Evolutionary conservation across 2,113 vertebrate species (phyloP), one percentile per base, ranked within the genome.

Genomic region (Syngnathus typhle): DNA sequence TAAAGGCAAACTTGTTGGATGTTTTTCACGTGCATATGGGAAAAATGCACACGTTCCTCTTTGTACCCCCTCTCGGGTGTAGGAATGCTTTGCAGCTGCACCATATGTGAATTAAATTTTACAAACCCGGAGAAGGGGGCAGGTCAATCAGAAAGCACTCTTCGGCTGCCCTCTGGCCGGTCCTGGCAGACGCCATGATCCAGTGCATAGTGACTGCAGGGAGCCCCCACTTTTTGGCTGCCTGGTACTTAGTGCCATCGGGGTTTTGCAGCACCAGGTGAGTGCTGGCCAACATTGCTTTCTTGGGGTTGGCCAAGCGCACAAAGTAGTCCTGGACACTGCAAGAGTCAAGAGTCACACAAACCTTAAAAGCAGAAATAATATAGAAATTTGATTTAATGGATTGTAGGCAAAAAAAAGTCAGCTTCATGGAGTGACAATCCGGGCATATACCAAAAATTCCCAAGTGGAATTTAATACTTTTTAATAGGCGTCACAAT

Each of bases 241-340:
- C 97, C 79, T 97, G 93, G 51, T 96, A 99, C 84, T 99, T 99
- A 38, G 94, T 96, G 72, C 97, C 97, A 0, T 88, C 88, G 0
- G 95, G 93, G 23, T 91, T 92, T 73, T 93, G 94, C 64, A 93
- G 73, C 60, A 99, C 90, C 51, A 99, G 90, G 58, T 99, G 97
- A 52, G 94, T 95, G 78, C 94, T 98, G 77, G 95, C 95, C 84
- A 95, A 43, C 95, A 98, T 95, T 51, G 91, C 92, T 77, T 98
- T 99, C 75, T 93, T 95, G 2, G 80, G 89, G 64, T 90, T 98
- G 65, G 93, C 90, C 68, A 92, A 93, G 47, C 95, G 92, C 72
- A 99, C 97, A 88, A 99, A 98, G 88, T 92, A 98, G 75, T 99
- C 96, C 73, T 99, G 97, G 65, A 98, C 95, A 60, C 97, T 99